Evolutionary conservation across 2,113 vertebrate species (phyloP), one percentile per base, ranked within the genome.

Genomic region (Beaufortia kweichowensis): DNA sequence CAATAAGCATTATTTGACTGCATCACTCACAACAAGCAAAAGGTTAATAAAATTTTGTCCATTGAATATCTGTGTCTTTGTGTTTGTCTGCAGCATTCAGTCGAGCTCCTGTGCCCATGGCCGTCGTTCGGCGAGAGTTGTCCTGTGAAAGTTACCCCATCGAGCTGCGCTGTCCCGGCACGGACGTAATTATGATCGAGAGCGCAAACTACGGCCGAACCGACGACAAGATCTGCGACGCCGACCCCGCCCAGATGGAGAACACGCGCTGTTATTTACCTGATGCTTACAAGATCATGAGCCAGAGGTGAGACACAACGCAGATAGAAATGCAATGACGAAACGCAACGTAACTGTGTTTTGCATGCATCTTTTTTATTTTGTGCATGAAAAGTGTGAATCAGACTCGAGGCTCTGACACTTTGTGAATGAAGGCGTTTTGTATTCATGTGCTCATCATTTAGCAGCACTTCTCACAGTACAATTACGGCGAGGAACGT

Each of bases 241-340:
- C 97, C 1, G 96, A 98, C 89, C 97, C 95, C 6, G 96, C 96
- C 67, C 96, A 98, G 91, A 99, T 99, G 97, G 96, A 99, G 89
- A 99, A 99, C 86, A 98, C 96, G 28, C 93, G 95, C 77, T 99
- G 97, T 88, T 99, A 98, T 89, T 93, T 99, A 82, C 97, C 97
- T 50, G 97, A 98, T 86, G 96, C 97, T 61, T 98, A 98, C 93
- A 99, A 99, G 92, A 99, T 99, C 90, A 99, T 99, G 97, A 98
- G 96, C 86, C 96, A 98, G 83, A 96, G 97, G 97, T 98, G 92
- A 6, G 65, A 50, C 19, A 71, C 28, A 41, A 53, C 59, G 48
- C 9, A 41, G 24, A 35, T 15, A 15, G 6, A 53, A 21, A 53
- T 19, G 5, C 4, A 15, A 21, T 53, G 6, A 39, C 4, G 35